phyloP scores from a whole-genome alignment of 1,140 invertebrate genomes.

The Heliconius nattereri region DNA sequence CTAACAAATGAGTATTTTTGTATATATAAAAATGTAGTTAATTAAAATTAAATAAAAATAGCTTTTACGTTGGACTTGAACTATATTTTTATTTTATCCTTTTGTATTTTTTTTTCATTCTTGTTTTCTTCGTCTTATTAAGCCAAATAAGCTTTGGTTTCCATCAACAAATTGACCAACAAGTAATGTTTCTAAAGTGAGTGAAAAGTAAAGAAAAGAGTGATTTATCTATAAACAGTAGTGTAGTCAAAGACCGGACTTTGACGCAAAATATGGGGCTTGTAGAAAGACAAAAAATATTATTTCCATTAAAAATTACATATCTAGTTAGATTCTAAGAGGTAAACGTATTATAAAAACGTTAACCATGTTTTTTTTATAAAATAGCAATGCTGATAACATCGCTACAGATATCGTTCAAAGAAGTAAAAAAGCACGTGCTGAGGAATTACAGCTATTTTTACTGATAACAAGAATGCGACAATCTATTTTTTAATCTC shows the following conservation, averaged over 20 bases:
- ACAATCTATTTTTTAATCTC: slow-evolving; percentile 34
- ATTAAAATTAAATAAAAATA: not conserved
- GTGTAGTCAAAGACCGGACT: no score
- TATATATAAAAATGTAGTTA: not conserved
- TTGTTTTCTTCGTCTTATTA: not conserved
- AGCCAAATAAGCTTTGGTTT: no score
- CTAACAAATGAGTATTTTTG: not conserved
- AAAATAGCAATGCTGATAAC: not conserved
- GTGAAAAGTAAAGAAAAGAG: no score
- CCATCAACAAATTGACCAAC: no score
- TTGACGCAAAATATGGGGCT: no score
- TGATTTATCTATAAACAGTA: no score
- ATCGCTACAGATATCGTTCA: not conserved
- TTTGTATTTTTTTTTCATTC: not conserved
- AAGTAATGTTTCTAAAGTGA: no score
- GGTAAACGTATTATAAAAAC: not conserved
- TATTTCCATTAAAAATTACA: no score
- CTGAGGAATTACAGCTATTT: slow-evolving; percentile 20
- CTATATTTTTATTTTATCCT: not conserved
- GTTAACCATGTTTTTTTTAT: not conserved
- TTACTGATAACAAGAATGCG: slow-evolving; percentile 23
- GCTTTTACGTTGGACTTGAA: not conserved
- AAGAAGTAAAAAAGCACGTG: slow-evolving; percentile 17
- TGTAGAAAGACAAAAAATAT: no score
- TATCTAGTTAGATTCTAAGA: not conserved